Conservation (phyloP, 92 coral and sea anemone genomes). For the Chrysogorgia sp. region DNA sequence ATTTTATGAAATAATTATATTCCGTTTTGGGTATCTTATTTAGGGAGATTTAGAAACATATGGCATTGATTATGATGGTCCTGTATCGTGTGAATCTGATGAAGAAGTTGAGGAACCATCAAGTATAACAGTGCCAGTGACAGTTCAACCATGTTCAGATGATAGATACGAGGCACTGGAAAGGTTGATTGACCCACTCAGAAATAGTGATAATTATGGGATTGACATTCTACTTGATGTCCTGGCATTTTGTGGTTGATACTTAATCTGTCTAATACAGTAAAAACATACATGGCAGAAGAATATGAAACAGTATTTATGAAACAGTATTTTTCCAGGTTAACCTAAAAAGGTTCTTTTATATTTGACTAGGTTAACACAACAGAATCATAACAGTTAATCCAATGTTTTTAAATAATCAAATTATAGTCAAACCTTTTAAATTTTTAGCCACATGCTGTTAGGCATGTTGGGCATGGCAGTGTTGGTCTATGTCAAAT, state of each 20-base stretch:
- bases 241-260: constrained; percentile 9
- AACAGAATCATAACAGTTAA: too few relatives aligned
- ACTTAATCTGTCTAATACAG: not conserved
- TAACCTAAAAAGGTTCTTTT: too few relatives aligned
- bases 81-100: constrained; percentile 50
- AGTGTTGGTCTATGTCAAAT: not conserved
- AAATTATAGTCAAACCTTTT: too few relatives aligned
- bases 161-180: constrained; percentile 38
- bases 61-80: constrained; percentile 62
- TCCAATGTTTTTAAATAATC: too few relatives aligned
- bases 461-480: too few relatives aligned
- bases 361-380: too few relatives aligned
- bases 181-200: constrained; percentile 52
- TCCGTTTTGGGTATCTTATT: too few relatives aligned
- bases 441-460: too few relatives aligned
- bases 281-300: too few relatives aligned
- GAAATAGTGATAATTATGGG: constrained; percentile 53
- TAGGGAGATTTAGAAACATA: constrained; percentile 49
- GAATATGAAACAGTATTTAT: not conserved
- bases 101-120: constrained; percentile 25
- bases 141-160: constrained; percentile 42
- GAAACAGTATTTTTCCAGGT: not conserved
- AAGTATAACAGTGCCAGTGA: constrained; percentile 34
- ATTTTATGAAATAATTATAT: too few relatives aligned
- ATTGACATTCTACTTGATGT: constrained; percentile 53